Percentiles rank a stretch among this genome's conserved stretches.
Conservation (phyloP, 1,140 invertebrate genomes). For the Philaenus spumarius region DNA sequence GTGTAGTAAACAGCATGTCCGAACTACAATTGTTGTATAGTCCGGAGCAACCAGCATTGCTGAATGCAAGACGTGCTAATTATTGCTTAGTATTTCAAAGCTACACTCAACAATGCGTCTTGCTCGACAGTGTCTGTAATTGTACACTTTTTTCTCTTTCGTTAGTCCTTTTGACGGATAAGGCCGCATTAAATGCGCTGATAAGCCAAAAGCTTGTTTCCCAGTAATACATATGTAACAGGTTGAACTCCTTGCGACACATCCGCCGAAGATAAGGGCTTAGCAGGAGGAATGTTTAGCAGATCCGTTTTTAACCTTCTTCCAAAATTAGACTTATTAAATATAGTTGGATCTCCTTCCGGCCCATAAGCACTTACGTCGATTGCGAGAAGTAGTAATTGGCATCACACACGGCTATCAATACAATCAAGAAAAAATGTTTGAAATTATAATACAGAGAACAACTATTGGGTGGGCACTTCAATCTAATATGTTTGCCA, state of each 20-base stretch:
- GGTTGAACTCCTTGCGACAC: background rate
- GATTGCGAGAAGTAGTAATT: constrained; percentile 39
- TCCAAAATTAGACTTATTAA: background rate
- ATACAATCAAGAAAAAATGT: constrained; percentile 36
- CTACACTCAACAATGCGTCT: constrained; percentile 31
- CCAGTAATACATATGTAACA: constrained; percentile 24
- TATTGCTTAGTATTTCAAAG: constrained; percentile 32
- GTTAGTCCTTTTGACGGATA: constrained; percentile 13
- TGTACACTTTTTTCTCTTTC: constrained; percentile 26
- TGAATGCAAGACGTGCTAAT: constrained; percentile 33
- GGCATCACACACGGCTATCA: constrained; percentile 40
- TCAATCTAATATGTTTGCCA: constrained; percentile 39
- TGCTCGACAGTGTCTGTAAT: constrained; percentile 29
- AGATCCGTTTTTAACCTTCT: background rate
- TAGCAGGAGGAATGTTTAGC: background rate
- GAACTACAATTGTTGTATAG: background rate
- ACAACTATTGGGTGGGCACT: constrained; percentile 37
- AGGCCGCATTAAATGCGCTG: constrained; percentile 21
- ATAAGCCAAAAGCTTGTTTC: constrained; percentile 32
- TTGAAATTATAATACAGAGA: constrained; percentile 41
- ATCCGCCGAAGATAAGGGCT: too few relatives aligned
- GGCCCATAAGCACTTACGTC: constrained; percentile 38
- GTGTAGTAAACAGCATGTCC: background rate
- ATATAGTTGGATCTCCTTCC: constrained; percentile 9
- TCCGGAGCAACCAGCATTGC: constrained; percentile 12